Evolutionary conservation across 2,797 vertebrate genomes (phyloP).

Genomic region (Lutjanus campechanus): DNA sequence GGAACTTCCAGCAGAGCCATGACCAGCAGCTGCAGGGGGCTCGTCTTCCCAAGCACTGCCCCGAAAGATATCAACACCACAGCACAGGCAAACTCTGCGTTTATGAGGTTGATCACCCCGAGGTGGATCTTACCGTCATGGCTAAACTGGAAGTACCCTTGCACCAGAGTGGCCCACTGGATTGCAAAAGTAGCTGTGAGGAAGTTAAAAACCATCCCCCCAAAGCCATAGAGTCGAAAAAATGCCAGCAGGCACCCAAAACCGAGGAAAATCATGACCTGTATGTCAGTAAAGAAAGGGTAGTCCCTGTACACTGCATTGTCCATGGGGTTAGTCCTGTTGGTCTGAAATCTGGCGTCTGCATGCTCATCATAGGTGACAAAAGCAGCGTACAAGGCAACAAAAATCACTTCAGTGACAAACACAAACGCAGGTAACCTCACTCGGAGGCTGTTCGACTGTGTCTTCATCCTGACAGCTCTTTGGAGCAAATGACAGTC

Average conservation of each 20-base stretch:
- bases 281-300: conserved; percentile 88
- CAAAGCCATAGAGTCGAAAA: conserved; percentile 87
- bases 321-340: conserved; percentile 72
- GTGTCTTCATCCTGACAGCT: conserved; percentile 76
- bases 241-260: conserved; percentile 90
- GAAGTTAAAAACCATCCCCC: conserved; percentile 89
- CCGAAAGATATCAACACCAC: conserved; percentile 90
- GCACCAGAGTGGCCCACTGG: conserved; percentile 90
- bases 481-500: conserved; percentile 33
- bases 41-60: conserved; percentile 88
- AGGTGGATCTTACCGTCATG: conserved; percentile 84
- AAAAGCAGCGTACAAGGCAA: conserved; percentile 84
- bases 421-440: conserved; percentile 84
- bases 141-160: conserved; percentile 88
- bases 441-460: conserved; percentile 62
- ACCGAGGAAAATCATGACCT: conserved; percentile 91
- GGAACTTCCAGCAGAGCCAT: conserved; percentile 89
- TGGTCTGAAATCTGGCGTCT: conserved; percentile 65
- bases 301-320: conserved; percentile 84
- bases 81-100: conserved; percentile 88
- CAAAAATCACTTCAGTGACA: conserved; percentile 79
- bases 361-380: conserved; percentile 85
- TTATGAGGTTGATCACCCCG: conserved; percentile 86
- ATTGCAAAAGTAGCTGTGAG: conserved; percentile 87
- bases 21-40: conserved; percentile 88